Percentiles rank a stretch among this genome's conserved stretches.
Conservation (phyloP, 2,888 invertebrate genomes). For the Molorchus minor region DNA sequence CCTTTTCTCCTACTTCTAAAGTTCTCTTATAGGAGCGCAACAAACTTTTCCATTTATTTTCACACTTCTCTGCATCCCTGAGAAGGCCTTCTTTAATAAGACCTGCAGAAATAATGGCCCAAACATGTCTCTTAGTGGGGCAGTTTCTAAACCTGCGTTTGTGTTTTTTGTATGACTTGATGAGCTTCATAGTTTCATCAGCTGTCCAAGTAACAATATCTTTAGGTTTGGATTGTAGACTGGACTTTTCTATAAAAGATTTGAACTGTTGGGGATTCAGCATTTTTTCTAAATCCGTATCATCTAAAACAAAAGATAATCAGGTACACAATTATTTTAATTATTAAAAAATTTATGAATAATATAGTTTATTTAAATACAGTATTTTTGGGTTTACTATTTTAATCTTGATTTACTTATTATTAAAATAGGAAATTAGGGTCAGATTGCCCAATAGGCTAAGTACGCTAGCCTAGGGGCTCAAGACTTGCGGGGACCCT, state of each 20-base stretch:
- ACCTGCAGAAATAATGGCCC: slow-evolving; percentile 16
- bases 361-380: no score
- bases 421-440: no score
- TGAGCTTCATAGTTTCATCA: slow-evolving; percentile 26
- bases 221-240: neutral
- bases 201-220: slow-evolving; percentile 15
- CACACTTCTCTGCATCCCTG: slow-evolving; percentile 16
- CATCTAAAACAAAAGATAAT: slow-evolving; percentile 11
- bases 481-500: no score
- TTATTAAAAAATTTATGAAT: neutral
- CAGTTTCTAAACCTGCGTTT: slow-evolving; percentile 12
- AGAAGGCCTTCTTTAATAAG: slow-evolving; percentile 6
- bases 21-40: slow-evolving; percentile 8
- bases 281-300: slow-evolving; percentile 14
- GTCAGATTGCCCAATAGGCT: no score
- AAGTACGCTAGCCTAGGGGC: no score
- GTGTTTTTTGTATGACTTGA: slow-evolving; percentile 21
- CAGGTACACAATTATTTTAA: neutral
- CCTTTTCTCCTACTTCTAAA: neutral
- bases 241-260: neutral
- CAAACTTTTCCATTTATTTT: slow-evolving; percentile 29
- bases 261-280: slow-evolving; percentile 9
- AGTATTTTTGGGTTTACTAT: no score
- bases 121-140: slow-evolving; percentile 8
- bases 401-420: no score